phyloP scores from a whole-genome alignment of 2,797 vertebrate genomes.

The Sebastes diaconus region DNA sequence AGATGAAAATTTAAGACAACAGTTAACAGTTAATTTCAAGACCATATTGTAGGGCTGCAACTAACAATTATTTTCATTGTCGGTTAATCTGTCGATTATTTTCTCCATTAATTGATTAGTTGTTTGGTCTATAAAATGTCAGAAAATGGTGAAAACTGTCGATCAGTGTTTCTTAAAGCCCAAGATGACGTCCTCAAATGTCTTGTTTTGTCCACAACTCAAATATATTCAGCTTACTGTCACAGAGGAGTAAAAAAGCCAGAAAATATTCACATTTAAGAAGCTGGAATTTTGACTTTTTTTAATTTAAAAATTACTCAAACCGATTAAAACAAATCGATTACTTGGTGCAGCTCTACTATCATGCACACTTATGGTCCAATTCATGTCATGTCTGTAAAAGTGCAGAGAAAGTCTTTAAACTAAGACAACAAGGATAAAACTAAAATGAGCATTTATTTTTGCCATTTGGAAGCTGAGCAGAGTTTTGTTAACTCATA shows the following conservation, averaged over 20 bases:
- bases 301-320: neutral
- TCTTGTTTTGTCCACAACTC: neutral
- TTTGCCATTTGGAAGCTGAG: neutral
- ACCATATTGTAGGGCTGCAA: neutral
- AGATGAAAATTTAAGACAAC: neutral
- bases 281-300: neutral
- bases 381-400: neutral
- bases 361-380: neutral
- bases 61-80: neutral
- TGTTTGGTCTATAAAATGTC: neutral
- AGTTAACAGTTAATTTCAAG: neutral
- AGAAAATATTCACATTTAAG: neutral
- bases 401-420: neutral
- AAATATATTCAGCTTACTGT: neutral
- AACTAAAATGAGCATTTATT: neutral
- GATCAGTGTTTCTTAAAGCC: neutral
- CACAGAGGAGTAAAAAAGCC: neutral
- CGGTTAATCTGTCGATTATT: neutral
- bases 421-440: neutral
- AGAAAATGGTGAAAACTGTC: neutral
- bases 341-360: neutral
- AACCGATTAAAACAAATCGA: neutral
- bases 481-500: neutral
- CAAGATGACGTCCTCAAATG: neutral
- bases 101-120: neutral